Base-by-base conservation (phyloP, 2,113 vertebrate genomes). In the Heteronetta atricapilla region DNA sequence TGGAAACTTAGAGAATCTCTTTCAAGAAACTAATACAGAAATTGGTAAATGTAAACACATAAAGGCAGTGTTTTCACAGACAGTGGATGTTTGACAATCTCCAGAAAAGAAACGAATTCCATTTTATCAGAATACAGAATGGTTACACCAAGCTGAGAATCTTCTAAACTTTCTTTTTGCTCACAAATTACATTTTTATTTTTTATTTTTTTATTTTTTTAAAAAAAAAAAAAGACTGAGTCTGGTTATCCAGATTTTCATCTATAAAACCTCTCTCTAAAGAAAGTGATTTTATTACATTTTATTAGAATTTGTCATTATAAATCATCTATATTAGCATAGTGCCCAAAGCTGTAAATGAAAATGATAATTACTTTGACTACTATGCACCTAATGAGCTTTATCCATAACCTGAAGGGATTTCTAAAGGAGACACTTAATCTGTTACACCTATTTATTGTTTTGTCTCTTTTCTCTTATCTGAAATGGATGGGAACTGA, bases 221-320 rank as follows among this genome's bases (percentile, higher is more conserved):
- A n/a, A n/a, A 33, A 12, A 23, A 82, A 56, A 7, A 33, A 20
- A 38, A 4, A 18, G 85, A 16, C 1, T 50, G 44, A 46, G 40
- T 72, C 13, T 48, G 2, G 5, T 48, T 84, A 88, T 74, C 22
- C 40, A 77, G 44, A 58, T 79, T 73, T 93, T 85, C 3, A 7
- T 63, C 23, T 44, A 20, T 62, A 58, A 86, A 73, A 73, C 23
- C 8, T 69, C 17, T 7, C 21, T 66, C n/a, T 52, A 82, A 89
- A 77, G 67, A 94, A 90, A 69, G 5, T 5, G 26, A 10, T 48
- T 92, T 87, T 87, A 93, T 87, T 80, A 66, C 40, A 72, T 93
- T 93, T 79, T 82, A 85, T 79, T 89, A 85, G 67, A 77, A 88
- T 93, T 88, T 70, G 15, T 81, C 70, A 63, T 85, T 69, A 73